phyloP scores from a whole-genome alignment of 2,888 invertebrate genomes.

The Caenorhabditis sinica region DNA sequence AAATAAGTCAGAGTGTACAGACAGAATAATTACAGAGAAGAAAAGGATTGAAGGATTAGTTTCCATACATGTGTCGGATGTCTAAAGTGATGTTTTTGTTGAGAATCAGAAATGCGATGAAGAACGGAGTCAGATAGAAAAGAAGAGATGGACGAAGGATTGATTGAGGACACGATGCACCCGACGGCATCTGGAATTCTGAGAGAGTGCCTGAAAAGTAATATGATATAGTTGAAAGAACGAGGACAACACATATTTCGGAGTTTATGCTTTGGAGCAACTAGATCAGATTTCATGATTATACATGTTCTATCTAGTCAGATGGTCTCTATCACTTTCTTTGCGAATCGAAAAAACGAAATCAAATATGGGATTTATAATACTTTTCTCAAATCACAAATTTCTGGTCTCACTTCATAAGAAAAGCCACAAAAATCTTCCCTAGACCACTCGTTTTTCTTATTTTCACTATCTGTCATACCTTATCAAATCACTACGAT shows the following conservation, averaged over 20 bases:
- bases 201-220: slow-evolving; percentile 40
- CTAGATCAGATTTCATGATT: not conserved
- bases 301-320: not conserved
- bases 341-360: no score
- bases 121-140: slow-evolving; percentile 57
- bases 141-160: slow-evolving; percentile 62
- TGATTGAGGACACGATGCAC: slow-evolving; percentile 63
- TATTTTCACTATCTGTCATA: no score
- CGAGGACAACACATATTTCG: not conserved
- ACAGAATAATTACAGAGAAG: slow-evolving; percentile 7
- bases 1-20: slow-evolving; percentile 42
- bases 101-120: slow-evolving; percentile 52
- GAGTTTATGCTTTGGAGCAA: slow-evolving; percentile 4
- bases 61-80: slow-evolving; percentile 58
- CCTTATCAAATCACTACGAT: no score
- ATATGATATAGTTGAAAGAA: slow-evolving; percentile 26
- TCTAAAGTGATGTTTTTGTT: slow-evolving; percentile 56
- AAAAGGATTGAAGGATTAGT: slow-evolving; percentile 23
- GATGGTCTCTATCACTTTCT: no score
- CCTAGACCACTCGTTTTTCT: no score
- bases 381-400: no score
- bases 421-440: no score
- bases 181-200: slow-evolving; percentile 49
- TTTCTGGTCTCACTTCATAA: no score
- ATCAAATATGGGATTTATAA: no score